phyloP scores from a whole-genome alignment of 2,797 vertebrate genomes.

The Cuniculus paca region DNA sequence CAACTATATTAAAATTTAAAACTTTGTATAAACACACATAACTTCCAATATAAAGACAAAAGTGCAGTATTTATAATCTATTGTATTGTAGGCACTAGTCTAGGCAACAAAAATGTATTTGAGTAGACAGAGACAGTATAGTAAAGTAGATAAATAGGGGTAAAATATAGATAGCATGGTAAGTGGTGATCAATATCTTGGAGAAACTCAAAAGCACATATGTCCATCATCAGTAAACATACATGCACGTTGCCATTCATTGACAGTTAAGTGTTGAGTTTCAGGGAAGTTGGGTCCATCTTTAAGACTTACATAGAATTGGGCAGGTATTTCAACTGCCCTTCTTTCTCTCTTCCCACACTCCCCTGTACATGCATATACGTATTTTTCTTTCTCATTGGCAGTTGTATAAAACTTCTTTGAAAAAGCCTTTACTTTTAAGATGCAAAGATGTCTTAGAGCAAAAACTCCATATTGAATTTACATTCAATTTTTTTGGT shows the following conservation, averaged over 20 bases:
- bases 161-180: neutral
- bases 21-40: neutral
- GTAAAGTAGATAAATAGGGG: neutral
- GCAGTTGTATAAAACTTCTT: neutral
- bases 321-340: neutral
- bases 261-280: neutral
- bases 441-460: neutral
- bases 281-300: neutral
- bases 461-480: neutral
- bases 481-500: slow-evolving; percentile 9
- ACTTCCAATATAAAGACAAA: neutral
- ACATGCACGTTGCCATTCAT: neutral
- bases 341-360: neutral
- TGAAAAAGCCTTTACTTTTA: slow-evolving; percentile 48
- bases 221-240: neutral
- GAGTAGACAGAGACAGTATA: neutral
- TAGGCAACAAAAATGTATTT: neutral
- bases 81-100: neutral
- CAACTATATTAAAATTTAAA: slow-evolving; percentile 27
- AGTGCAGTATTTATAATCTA: neutral
- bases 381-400: neutral
- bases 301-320: neutral
- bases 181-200: neutral
- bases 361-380: neutral
- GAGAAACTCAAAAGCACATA: neutral